Base-by-base conservation (phyloP, 2,888 invertebrate species). In the Xanthorhoe designata region DNA sequence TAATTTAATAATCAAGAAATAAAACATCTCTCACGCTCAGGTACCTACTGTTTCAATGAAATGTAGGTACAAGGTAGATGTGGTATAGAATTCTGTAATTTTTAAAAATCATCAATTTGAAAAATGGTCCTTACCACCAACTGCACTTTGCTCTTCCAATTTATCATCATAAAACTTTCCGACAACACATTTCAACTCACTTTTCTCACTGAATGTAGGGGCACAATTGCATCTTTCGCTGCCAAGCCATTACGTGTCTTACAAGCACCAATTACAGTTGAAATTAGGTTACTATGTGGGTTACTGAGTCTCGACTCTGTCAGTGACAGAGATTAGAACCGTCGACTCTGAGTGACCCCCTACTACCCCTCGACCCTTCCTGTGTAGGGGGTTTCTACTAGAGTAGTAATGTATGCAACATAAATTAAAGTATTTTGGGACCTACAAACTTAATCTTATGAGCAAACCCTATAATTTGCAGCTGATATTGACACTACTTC, bases 261-360 rank as follows among this genome's bases (percentile, higher is more conserved):
- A 56, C 8, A 24, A 18, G 18, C 51, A 63, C 38, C 19, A 24
- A 45, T 56, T 54, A 67, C 56, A 63, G 67, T 56, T 56, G 52
- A 54, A 56, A 63, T 55, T 56, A 50, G 24, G 32, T 47, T 62
- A 47, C 45, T 9, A 29, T 13, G 49, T 13, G 18, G 45, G 52
- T 56, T 17, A 50, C 35, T 50, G 60, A 60, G 67, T 35, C 66
- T 59, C 54, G 64, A 42, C 63, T 51, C 69, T 70, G 66, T 64
- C 66, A 67, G 59, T 52, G 69, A 24, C 69, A 70, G 66, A 69
- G 69, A 67, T 70, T 67, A 70, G 69, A 61, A 60, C 67, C 64
- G 64, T 53, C 59, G 62, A 61, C 69, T 61, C 65, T 58, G 63
- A 63, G 66, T 56, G 52, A 66, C 50, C 52, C 42, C 55, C 18